phyloP scores from a whole-genome alignment of 2,888 invertebrate genomes.

The Galerucella calmariensis region DNA sequence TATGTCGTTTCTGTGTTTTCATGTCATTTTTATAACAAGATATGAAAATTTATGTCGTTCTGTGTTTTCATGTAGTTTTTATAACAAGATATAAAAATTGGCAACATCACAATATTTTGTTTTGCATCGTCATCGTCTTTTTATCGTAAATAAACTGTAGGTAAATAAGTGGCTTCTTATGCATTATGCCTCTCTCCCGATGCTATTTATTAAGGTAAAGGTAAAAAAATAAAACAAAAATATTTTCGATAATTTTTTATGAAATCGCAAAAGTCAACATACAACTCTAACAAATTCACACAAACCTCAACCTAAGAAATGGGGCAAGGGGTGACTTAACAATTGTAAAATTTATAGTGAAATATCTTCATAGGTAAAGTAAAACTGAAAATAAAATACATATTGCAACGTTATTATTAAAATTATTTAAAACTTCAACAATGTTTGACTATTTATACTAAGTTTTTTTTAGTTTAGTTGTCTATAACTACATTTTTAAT shows the following conservation, averaged over 20 bases:
- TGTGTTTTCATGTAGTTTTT: too few species aligned
- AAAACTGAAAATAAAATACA: constrained; percentile 38
- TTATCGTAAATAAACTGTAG: too few species aligned
- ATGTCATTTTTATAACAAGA: too few species aligned
- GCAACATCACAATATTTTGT: too few species aligned
- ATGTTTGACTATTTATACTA: constrained; percentile 45
- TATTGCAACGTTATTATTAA: constrained; percentile 51
- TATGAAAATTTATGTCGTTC: too few species aligned
- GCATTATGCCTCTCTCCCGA: too few species aligned
- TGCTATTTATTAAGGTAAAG: not conserved
- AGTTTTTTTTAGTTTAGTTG: constrained; percentile 37
- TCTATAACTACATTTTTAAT: constrained; percentile 43
- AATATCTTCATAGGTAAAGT: constrained; percentile 38
- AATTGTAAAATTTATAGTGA: constrained; percentile 41
- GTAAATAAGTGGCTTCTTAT: too few species aligned
- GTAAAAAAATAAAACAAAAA: constrained; percentile 30
- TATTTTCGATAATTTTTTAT: constrained; percentile 56
- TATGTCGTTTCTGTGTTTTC: too few species aligned
- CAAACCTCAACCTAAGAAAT: constrained; percentile 58
- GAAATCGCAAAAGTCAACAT: constrained; percentile 66
- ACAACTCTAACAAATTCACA: constrained; percentile 64
- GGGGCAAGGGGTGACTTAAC: constrained; percentile 40
- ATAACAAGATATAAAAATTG: too few species aligned
- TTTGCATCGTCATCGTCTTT: too few species aligned
- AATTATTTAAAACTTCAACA: constrained; percentile 55